Evolutionary conservation across 2,888 invertebrate species (phyloP).

Genomic region (Neoaliturus tenellus): DNA sequence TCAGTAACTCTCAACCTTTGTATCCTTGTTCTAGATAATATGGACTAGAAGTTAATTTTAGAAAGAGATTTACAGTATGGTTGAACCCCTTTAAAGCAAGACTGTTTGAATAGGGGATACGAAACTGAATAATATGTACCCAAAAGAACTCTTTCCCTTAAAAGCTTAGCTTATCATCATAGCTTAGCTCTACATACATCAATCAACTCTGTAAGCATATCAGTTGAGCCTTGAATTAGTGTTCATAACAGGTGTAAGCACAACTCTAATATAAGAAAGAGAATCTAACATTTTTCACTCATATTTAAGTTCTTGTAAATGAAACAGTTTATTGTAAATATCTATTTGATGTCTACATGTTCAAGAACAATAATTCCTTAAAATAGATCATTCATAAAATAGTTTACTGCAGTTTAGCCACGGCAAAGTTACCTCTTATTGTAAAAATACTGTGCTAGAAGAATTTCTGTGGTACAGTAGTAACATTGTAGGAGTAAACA

Average conservation of each 20-base stretch:
- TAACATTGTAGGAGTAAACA: too few species aligned
- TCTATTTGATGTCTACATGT: not conserved
- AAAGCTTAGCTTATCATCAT: not conserved
- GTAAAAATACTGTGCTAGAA: too few species aligned
- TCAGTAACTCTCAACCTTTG: too few species aligned
- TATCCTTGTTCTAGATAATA: too few species aligned
- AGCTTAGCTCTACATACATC: not conserved
- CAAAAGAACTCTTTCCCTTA: not conserved
- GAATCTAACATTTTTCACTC: not conserved
- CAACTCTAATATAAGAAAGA: slow-evolving; percentile 36
- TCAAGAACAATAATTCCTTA: not conserved
- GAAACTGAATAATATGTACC: not conserved
- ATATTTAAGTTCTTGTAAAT: not conserved
- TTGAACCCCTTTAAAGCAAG: not conserved
- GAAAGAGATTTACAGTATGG: not conserved
- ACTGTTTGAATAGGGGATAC: too few species aligned
- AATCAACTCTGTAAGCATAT: slow-evolving; percentile 43
- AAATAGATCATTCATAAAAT: not conserved
- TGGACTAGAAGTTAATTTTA: not conserved
- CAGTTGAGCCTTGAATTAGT: slow-evolving; percentile 47
- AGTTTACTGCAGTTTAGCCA: too few species aligned
- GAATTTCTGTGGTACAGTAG: too few species aligned
- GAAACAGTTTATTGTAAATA: not conserved
- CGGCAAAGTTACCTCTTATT: too few species aligned
- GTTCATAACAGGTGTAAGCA: slow-evolving; percentile 31